Evolutionary conservation across 1,140 invertebrate genomes (phyloP), one percentile per base, ranked within the genome.

Genomic region (Drosophila dunni): DNA sequence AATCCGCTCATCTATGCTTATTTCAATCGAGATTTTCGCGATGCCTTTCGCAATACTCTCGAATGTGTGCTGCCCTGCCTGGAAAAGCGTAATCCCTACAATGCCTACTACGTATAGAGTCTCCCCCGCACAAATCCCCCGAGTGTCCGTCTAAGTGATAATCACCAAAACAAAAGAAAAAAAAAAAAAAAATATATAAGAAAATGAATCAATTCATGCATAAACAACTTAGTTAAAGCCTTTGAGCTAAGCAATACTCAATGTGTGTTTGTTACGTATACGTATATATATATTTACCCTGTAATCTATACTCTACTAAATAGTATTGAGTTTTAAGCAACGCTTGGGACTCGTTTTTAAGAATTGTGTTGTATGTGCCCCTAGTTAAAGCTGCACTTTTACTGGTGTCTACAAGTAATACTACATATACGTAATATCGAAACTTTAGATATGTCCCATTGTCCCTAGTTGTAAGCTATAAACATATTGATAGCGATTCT

Each of bases 1-100:
- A 99, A 99, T 93, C 98, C 98, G 0, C 94, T 99, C 64, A 99
- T 99, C 83, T 99, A 99, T 93, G 98, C 98, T 70, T 99, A 99
- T 93, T 99, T 99, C 94, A 99, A 99, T 93, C 94, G 98, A 24
- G 98, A 99, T 93, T 99, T 99, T 93, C 94, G 98, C 91, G 97
- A 98, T 92, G 98, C 98, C 20, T 99, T 99, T 93, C 98, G 97
- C 92, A 97, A 98, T 92, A 98, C 97, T 15, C 93, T 98, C 58
- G 95, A 96, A 90, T 97, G 96, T 91, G 95, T 96, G 4, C 94
- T 97, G 74, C 96, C 96, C 33, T 97, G 96, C 83, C 95, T 91
- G 77, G 82, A 86, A 65, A 92, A 92, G 45, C 90, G 91, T 34
- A 91, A 92, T 83, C 91, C 91, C 29, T 92, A 92, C 57, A 91